Conservation (phyloP, 2,888 invertebrate species). For the Apodemia mormo region DNA sequence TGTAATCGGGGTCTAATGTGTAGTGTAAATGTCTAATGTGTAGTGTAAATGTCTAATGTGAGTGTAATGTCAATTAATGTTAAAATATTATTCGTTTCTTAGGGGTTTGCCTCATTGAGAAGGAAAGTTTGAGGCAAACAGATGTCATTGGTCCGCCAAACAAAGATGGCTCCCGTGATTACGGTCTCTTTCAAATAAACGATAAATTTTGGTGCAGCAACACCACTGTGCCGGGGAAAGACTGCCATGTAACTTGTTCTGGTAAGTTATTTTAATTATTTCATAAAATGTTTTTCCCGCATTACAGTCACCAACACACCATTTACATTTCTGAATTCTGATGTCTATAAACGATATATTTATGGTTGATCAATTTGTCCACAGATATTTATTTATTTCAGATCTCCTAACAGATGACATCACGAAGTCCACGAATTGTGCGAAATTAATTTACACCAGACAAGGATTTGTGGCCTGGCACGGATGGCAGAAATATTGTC, state of each 20-base stretch:
- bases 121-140: constrained; percentile 74
- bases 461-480: constrained; percentile 65
- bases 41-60: too few species aligned
- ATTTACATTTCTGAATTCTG: too few species aligned
- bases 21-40: too few species aligned
- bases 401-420: constrained; percentile 60
- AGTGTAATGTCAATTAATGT: too few species aligned
- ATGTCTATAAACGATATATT: too few species aligned
- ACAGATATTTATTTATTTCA: constrained; percentile 40
- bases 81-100: neutral
- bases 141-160: constrained; percentile 66
- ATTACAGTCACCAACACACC: too few species aligned
- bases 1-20: too few species aligned
- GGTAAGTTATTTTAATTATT: constrained; percentile 43
- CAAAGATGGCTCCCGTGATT: constrained; percentile 68
- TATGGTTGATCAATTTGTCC: too few species aligned
- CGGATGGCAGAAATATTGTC: constrained; percentile 60
- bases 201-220: constrained; percentile 62
- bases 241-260: constrained; percentile 57
- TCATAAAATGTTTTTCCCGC: too few species aligned
- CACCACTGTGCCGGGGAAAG: constrained; percentile 50
- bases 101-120: constrained; percentile 55
- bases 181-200: constrained; percentile 70
- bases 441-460: constrained; percentile 51
- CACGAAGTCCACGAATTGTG: constrained; percentile 53